Evolutionary conservation across 2,797 vertebrate genomes (phyloP), one percentile per base, ranked within the genome.

Genomic region (Mus caroli): DNA sequence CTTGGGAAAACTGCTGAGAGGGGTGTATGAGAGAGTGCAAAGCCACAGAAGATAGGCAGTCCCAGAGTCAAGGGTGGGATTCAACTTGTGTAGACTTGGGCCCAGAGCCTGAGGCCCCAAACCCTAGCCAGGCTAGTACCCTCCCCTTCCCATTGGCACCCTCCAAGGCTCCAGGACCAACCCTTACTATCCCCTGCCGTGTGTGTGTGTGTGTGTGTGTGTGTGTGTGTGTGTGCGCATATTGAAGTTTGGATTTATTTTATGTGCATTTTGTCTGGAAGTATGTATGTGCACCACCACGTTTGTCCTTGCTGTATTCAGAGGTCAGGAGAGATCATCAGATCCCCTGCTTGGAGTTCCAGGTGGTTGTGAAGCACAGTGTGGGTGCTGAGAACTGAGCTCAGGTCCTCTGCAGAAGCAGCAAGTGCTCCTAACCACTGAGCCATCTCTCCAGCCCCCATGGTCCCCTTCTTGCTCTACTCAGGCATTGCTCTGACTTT

Each of bases 91-190:
- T 14, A 6, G 71, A 90, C 56, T 50, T 64, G 20, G 91, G 64
- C 62, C 0, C 0, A n/a, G 62, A 12, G 34, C 10, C 22, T 37
- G 4, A 6, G 75, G 14, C 37, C 52, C 37, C 20, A 22, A 13
- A 37, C 10, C 62, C 31, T 22, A 12, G 19, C 43, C n/a, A 19
- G 5, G 5, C 37, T 43, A 1, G 20, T 7, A 3, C 3, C 2
- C 79, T 40, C 22, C 67, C 43, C 28, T n/a, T n/a, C 40, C 9
- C 0, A 5, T 28, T 22, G 2, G 22, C 1, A 0, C n/a, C 69
- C n/a, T n/a, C 58, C 14, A 0, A 19, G 80, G 31, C 62, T 22
- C 8, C 17, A 62, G 67, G 69, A 40, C 69, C 52, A 5, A n/a
- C 12, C 56, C 73, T 34, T 6, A 1, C 5, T 4, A 3, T 2